These are phyloP conservation scores for Amphiprion ocellaris DNA, from an alignment of 2,113 vertebrate genomes.

Conservation along the genomic window DNA sequence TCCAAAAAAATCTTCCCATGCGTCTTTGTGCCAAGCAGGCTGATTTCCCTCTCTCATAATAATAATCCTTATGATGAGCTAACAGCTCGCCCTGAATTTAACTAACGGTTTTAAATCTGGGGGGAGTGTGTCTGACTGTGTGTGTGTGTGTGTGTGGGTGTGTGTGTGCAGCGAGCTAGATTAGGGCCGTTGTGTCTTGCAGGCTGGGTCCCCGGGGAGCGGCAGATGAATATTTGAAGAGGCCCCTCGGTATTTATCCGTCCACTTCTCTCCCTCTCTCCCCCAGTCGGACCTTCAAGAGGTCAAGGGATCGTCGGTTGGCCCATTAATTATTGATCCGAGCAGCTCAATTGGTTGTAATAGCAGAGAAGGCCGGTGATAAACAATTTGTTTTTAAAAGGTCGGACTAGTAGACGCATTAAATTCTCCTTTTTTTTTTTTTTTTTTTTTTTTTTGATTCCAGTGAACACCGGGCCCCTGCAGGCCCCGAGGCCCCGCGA, in stretches of 20 bases:
- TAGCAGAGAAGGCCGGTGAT: slow-evolving; percentile 84
- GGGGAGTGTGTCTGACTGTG: slow-evolving; percentile 69
- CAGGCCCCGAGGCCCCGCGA: slow-evolving; percentile 66
- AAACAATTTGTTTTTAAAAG: slow-evolving; percentile 83
- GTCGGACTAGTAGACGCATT: slow-evolving; percentile 48
- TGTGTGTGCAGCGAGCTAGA: slow-evolving; percentile 84
- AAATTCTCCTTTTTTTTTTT: slow-evolving; percentile 12
- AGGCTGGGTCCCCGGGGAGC: slow-evolving; percentile 91
- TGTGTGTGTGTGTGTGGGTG: slow-evolving; percentile 68
- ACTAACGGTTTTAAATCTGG: slow-evolving; percentile 86
- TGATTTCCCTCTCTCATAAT: slow-evolving; percentile 26
- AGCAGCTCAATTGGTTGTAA: slow-evolving; percentile 92
- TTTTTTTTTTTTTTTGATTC: background rate
- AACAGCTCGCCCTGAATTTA: slow-evolving; percentile 82
- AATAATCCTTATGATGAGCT: slow-evolving; percentile 83
- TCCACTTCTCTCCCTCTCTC: slow-evolving; percentile 70
- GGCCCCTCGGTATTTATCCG: slow-evolving; percentile 92
- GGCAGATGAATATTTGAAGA: slow-evolving; percentile 99
- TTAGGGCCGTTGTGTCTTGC: slow-evolving; percentile 91
- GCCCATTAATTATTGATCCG: slow-evolving; percentile 98
- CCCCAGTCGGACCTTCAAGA: slow-evolving; percentile 92
- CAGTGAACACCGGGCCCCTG: slow-evolving; percentile 33
- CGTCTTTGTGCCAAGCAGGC: slow-evolving; percentile 28
- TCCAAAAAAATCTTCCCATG: slow-evolving; percentile 41
- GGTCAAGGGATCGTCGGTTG: slow-evolving; percentile 92